Conservation (phyloP, 2,113 vertebrate genomes). For the Ciconia boyciana region DNA sequence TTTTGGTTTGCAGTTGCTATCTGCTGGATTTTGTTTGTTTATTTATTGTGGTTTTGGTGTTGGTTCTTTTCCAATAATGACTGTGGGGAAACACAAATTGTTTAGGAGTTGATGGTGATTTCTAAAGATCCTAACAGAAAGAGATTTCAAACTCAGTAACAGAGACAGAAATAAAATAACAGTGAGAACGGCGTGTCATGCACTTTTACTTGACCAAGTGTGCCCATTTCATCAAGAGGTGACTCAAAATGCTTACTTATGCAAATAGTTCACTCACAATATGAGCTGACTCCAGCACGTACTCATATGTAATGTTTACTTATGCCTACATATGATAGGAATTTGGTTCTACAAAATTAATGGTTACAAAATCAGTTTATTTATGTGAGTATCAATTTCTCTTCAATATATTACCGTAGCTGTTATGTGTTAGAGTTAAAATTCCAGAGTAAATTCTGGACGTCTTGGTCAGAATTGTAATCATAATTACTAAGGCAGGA, state of each 20-base stretch:
- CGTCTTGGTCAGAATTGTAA: not conserved
- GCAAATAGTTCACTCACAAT: not conserved
- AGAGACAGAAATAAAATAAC: not conserved
- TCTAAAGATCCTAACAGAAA: not conserved
- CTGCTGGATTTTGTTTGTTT: not conserved
- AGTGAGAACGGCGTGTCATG: not conserved
- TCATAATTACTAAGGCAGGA: not conserved
- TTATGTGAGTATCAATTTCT: not conserved
- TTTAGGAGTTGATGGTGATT: not conserved
- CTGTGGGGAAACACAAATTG: not conserved
- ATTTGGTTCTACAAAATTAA: not conserved
- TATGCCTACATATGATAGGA: not conserved
- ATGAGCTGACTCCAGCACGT: not conserved
- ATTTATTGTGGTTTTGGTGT: not conserved
- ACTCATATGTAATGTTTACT: not conserved
- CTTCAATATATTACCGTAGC: not conserved
- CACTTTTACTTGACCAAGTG: not conserved
- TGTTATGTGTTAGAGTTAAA: not conserved
- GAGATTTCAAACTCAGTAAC: not conserved
- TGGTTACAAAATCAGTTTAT: not conserved
- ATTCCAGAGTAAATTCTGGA: not conserved
- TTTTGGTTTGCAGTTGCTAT: not conserved
- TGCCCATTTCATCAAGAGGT: not conserved
- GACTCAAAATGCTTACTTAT: not conserved
- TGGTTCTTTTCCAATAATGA: not conserved